A percentile compares a stretch with the other conserved stretches of the same genome.
These are phyloP conservation scores for Netelia inedita DNA, from an alignment of 2,888 invertebrate species.

Conservation along the genomic window DNA sequence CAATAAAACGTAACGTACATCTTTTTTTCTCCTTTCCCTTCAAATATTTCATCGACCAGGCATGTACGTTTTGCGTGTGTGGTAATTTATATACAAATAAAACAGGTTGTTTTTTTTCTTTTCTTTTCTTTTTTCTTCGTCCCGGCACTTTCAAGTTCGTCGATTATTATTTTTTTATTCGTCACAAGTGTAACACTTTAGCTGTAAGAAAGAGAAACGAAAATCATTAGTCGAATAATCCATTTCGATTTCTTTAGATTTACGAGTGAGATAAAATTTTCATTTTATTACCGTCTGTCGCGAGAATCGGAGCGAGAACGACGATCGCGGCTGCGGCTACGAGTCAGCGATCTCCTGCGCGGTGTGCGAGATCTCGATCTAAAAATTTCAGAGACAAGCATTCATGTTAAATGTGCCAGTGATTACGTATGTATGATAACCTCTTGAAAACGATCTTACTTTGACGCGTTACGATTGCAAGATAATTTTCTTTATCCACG, in stretches of 20 bases:
- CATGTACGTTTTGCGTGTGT: conserved; percentile 58
- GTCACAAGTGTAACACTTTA: conserved; percentile 44
- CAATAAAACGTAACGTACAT: conserved; percentile 60
- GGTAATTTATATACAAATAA: conserved; percentile 79
- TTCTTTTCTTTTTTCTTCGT: conserved; percentile 72
- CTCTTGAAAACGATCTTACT: conserved; percentile 53
- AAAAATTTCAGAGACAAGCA: conserved; percentile 74
- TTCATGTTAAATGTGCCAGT: conserved; percentile 52
- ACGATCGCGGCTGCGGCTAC: conserved; percentile 84
- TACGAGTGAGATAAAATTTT: not conserved
- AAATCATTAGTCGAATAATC: not conserved
- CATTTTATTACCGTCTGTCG: conserved; percentile 82
- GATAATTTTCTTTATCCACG: not conserved
- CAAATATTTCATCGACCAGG: conserved; percentile 20
- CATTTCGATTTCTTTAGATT: not conserved
- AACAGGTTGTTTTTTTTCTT: conserved; percentile 68
- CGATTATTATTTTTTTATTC: conserved; percentile 65
- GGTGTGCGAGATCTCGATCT: conserved; percentile 84
- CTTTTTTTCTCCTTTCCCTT: conserved; percentile 42
- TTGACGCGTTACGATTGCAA: conserved; percentile 48
- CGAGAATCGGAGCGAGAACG: conserved; percentile 84
- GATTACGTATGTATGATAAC: not conserved
- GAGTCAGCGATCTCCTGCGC: conserved; percentile 82
- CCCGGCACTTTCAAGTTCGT: conserved; percentile 76
- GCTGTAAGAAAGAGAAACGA: conserved; percentile 17